Evolutionary conservation across 2,113 vertebrate species (phyloP), one percentile per base, ranked within the genome.

Genomic region (Siniperca knerii): DNA sequence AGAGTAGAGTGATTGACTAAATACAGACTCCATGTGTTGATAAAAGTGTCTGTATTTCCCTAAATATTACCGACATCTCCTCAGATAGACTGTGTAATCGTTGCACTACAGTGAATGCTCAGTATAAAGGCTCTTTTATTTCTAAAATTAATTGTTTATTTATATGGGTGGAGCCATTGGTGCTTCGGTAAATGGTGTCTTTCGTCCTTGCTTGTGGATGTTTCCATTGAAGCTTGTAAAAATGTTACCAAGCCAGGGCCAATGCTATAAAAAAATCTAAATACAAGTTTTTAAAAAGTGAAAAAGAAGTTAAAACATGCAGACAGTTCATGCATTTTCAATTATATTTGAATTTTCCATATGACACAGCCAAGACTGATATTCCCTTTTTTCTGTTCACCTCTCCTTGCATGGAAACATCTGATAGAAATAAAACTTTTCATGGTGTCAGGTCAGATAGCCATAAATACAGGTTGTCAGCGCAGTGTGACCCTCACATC

Each of bases 91-190:
- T 86, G 35, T 70, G 57, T 64, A 77, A 79, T 79, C 79, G 50
- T 69, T 77, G 57, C 54, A 42, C 61, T 70, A 80, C 82, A 71
- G 71, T 71, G 48, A 37, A 83, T 75, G 37, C 72, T 71, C 60
- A 21, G 83, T 52, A 92, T 88, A 92, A 94, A 95, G 68, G 62
- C 55, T 84, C 73, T 85, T 93, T 88, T 90, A 90, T 93, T 90
- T 93, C 83, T 82, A 82, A 81, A 92, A 92, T 88, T 79, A 93
- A 92, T 92, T 93, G 90, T 93, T 94, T 94, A 89, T 93, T 95
- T 93, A 88, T 97, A 96, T 0, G 96, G 96, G 33, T 92, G 95
- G 0, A 94, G 96, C 94, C 1, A 97, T 96, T 37, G 96, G 97
- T 87, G 90, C 96, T 52, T 95, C 92, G 1, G 97, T 87, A 83